Percentiles rank a stretch among this genome's conserved stretches.
Evolutionary conservation across 1,140 invertebrate genomes (phyloP).

Genomic region (Latrodectus geometricus): DNA sequence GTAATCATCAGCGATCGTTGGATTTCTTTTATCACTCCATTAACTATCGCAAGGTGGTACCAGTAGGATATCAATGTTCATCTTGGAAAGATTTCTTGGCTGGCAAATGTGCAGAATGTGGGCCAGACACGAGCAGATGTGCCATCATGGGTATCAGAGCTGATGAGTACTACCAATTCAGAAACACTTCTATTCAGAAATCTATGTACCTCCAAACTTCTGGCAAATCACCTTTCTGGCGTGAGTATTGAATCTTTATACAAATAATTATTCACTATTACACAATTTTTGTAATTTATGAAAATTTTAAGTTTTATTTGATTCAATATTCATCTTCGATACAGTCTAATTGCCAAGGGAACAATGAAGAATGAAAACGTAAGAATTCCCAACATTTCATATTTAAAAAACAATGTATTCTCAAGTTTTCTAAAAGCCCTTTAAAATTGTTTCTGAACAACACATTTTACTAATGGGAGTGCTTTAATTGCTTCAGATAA

Average conservation of each 20-base stretch:
- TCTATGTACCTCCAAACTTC: constrained; percentile 54
- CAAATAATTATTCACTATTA: too few relatives aligned
- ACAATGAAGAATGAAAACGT: too few relatives aligned
- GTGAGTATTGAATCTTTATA: constrained; percentile 22
- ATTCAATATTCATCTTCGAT: too few relatives aligned
- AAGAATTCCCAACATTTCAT: too few relatives aligned
- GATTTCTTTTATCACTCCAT: constrained; percentile 86
- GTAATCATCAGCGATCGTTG: constrained; percentile 88
- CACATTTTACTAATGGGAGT: too few relatives aligned
- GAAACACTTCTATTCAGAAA: constrained; percentile 38
- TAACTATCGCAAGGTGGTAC: constrained; percentile 33
- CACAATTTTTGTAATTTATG: too few relatives aligned
- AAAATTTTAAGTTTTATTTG: too few relatives aligned
- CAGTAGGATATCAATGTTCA: constrained; percentile 63
- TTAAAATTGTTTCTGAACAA: too few relatives aligned
- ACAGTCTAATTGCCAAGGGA: too few relatives aligned
- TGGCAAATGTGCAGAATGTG: constrained; percentile 65
- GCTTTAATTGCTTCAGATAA: too few relatives aligned
- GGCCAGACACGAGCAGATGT: constrained; percentile 58
- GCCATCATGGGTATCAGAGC: constrained; percentile 62
- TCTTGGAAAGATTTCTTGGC: constrained; percentile 63
- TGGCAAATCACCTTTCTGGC: constrained; percentile 50
- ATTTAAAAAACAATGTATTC: too few relatives aligned
- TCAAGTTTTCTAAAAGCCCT: too few relatives aligned
- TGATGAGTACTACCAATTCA: constrained; percentile 48